These are phyloP conservation scores for Sitodiplosis mosellana DNA, from an alignment of 1,140 invertebrate genomes.

Conservation along the genomic window DNA sequence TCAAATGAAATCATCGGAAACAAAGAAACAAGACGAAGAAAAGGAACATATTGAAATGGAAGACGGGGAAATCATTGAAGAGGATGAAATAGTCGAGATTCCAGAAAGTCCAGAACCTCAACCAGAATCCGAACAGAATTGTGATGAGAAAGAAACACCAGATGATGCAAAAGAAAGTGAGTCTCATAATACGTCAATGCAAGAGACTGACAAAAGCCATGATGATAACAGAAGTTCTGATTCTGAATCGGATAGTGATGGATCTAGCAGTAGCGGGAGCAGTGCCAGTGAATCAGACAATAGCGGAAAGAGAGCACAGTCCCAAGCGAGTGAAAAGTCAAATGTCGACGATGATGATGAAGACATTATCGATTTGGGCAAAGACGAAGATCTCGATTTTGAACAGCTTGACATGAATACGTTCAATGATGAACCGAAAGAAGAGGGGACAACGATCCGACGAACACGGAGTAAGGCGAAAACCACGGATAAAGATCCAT, in stretches of 20 bases:
- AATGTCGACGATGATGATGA: slow-evolving; percentile 15
- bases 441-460: too few species aligned
- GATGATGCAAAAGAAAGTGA: not conserved
- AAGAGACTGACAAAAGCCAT: not conserved
- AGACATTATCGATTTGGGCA: slow-evolving; percentile 19
- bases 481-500: too few species aligned
- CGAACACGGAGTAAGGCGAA: too few species aligned
- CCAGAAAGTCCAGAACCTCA: not conserved
- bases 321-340: not conserved
- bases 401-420: slow-evolving; percentile 1
- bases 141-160: slow-evolving; percentile 16
- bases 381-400: slow-evolving; percentile 14
- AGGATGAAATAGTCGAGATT: slow-evolving; percentile 17
- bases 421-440: too few species aligned
- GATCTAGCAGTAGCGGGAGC: not conserved
- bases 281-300: not conserved
- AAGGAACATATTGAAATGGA: slow-evolving; percentile 8
- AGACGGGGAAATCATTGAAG: slow-evolving; percentile 8
- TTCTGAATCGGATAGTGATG: not conserved
- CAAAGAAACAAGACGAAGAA: slow-evolving; percentile 3
- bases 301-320: not conserved
- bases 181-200: not conserved
- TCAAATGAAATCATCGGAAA: not conserved
- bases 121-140: not conserved
- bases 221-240: not conserved